These are phyloP conservation scores for Sebastes taczanowskii DNA, from an alignment of 2,797 vertebrate species.

Conservation along the genomic window DNA sequence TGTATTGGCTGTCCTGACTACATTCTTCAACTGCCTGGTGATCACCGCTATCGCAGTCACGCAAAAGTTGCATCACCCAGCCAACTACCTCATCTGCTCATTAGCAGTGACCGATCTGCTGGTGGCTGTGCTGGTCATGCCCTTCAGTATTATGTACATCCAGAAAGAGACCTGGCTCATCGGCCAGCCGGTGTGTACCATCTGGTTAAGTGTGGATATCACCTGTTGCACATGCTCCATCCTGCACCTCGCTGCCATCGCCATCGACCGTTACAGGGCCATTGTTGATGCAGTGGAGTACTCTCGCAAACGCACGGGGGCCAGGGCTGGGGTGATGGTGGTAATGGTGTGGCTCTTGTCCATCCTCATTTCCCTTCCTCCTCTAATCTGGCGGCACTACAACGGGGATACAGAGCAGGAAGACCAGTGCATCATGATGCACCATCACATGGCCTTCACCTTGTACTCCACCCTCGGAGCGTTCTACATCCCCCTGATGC, in stretches of 20 bases:
- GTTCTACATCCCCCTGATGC: slow-evolving; percentile 94
- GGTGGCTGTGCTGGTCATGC: slow-evolving; percentile 98
- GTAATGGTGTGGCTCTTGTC: slow-evolving; percentile 94
- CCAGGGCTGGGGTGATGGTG: slow-evolving; percentile 91
- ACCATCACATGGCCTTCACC: slow-evolving; percentile 91
- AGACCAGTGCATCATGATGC: slow-evolving; percentile 93
- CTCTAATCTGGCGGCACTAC: slow-evolving; percentile 92
- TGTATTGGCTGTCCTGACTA: slow-evolving; percentile 90
- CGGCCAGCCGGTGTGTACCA: slow-evolving; percentile 93
- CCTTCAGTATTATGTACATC: slow-evolving; percentile 96
- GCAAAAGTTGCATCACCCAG: slow-evolving; percentile 95
- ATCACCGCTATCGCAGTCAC: slow-evolving; percentile 97
- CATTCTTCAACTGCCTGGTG: slow-evolving; percentile 95
- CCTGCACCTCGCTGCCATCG: slow-evolving; percentile 94
- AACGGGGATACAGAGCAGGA: slow-evolving; percentile 78
- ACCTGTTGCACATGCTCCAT: slow-evolving; percentile 98
- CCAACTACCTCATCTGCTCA: slow-evolving; percentile 98
- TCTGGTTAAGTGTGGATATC: slow-evolving; percentile 95
- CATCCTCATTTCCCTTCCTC: slow-evolving; percentile 93
- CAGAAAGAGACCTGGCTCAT: slow-evolving; percentile 94
- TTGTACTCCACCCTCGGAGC: slow-evolving; percentile 96
- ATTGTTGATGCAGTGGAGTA: slow-evolving; percentile 98
- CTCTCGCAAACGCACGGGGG: slow-evolving; percentile 91
- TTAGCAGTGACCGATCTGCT: slow-evolving; percentile 96
- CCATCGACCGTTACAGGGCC: slow-evolving; percentile 93